Evolutionary conservation across 1,140 invertebrate genomes (phyloP).

Genomic region (Aleiodes sp.): DNA sequence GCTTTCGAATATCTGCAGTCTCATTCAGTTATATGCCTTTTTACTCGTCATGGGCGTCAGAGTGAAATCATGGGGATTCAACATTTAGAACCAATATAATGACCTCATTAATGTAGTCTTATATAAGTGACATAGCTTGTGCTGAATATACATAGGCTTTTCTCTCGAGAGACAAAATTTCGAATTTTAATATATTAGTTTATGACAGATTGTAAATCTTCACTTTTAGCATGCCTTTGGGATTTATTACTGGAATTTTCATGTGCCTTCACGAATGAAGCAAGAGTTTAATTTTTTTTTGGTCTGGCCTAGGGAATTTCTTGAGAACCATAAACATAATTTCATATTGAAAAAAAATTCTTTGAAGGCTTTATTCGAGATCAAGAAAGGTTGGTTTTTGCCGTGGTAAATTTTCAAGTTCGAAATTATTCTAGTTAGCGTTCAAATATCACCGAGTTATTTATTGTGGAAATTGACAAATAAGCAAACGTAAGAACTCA

Average conservation of each 20-base stretch:
- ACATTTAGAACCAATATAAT: neutral
- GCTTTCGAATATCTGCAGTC: neutral
- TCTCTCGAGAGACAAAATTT: too few relatives aligned
- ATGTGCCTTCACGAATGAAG: neutral
- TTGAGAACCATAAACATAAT: neutral
- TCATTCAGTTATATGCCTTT: neutral
- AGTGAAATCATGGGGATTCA: neutral
- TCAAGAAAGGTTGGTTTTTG: too few relatives aligned
- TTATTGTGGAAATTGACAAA: too few relatives aligned
- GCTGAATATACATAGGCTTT: too few relatives aligned
- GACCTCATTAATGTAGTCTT: neutral
- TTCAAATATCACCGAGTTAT: too few relatives aligned
- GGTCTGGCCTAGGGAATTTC: neutral
- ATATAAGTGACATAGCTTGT: neutral
- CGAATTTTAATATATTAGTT: neutral
- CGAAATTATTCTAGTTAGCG: too few relatives aligned
- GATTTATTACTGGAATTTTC: neutral
- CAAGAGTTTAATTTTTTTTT: neutral
- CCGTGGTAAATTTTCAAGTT: too few relatives aligned
- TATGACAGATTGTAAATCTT: neutral
- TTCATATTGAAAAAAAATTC: neutral
- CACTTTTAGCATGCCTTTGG: neutral
- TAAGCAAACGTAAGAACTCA: too few relatives aligned
- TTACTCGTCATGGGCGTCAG: neutral
- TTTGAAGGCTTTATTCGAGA: neutral